Percentiles rank a stretch among this genome's conserved stretches.
phyloP scores from a whole-genome alignment of 1,140 invertebrate genomes.

The Palaemon carinicauda region DNA sequence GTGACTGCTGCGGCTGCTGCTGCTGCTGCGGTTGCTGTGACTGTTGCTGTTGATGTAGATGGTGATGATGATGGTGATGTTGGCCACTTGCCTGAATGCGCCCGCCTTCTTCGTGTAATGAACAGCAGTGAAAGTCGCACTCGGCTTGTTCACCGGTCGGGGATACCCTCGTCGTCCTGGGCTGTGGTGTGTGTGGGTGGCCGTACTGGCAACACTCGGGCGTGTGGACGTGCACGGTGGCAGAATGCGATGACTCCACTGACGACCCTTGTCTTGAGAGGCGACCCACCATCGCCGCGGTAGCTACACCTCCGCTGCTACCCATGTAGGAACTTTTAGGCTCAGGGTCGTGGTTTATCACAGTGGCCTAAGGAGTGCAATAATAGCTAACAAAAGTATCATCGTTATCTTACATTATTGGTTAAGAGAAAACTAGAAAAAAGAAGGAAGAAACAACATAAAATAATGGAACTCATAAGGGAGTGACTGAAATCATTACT shows the following conservation, averaged over 20 bases:
- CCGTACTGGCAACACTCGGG: constrained; percentile 58
- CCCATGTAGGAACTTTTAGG: constrained; percentile 54
- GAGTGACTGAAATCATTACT: too few relatives aligned
- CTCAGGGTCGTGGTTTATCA: constrained; percentile 59
- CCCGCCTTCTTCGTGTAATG: constrained; percentile 88
- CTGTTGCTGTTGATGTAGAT: constrained; percentile 21
- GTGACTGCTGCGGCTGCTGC: constrained; percentile 39
- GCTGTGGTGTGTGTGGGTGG: constrained; percentile 56
- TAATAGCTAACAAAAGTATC: too few relatives aligned
- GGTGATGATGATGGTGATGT: constrained; percentile 39
- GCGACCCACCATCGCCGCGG: constrained; percentile 53
- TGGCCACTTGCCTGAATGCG: constrained; percentile 73
- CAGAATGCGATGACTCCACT: constrained; percentile 58
- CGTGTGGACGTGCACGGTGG: constrained; percentile 59
- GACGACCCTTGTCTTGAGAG: constrained; percentile 59
- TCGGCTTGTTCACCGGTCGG: constrained; percentile 71
- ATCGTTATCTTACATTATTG: too few relatives aligned
- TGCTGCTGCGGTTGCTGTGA: constrained; percentile 23
- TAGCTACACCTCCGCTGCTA: constrained; percentile 15
- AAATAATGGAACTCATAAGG: too few relatives aligned
- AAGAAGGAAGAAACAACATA: too few relatives aligned
- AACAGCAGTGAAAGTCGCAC: constrained; percentile 95
- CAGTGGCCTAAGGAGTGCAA: constrained; percentile 47
- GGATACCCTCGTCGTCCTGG: constrained; percentile 58
- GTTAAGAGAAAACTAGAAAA: too few relatives aligned